A percentile compares a stretch with the other conserved stretches of the same genome.
Conservation (phyloP, 2,113 vertebrate species). For the Calidris pygmaea region DNA sequence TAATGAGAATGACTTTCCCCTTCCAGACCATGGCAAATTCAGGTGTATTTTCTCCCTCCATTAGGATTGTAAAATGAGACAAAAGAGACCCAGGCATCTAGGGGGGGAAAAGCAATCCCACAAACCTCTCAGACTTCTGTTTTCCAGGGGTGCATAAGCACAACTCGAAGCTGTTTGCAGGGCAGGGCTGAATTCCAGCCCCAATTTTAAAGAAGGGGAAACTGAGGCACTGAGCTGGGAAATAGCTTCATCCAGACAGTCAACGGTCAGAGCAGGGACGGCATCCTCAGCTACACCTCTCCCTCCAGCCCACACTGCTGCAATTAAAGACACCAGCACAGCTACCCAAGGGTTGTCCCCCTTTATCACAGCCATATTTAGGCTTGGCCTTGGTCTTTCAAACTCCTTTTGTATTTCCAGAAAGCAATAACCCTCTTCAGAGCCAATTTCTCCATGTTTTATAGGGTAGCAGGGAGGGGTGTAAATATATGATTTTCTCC, state of each 20-base stretch:
- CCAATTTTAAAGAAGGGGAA: not conserved
- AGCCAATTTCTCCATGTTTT: not conserved
- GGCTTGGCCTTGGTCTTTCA: not conserved
- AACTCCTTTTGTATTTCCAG: not conserved
- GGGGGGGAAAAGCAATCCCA: not conserved
- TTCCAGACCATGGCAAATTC: slow-evolving; percentile 22
- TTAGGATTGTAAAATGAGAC: not conserved
- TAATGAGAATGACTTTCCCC: slow-evolving; percentile 37
- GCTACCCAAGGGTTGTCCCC: not conserved
- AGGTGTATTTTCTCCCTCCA: not conserved
- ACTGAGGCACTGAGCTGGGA: not conserved
- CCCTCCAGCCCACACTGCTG: not conserved
- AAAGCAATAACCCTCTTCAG: not conserved
- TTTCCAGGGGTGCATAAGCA: not conserved
- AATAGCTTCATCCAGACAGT: not conserved
- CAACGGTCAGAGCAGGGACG: not conserved
- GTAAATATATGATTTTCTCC: not conserved
- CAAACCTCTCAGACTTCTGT: not conserved
- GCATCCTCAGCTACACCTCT: not conserved
- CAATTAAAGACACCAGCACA: not conserved
- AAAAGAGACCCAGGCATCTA: not conserved
- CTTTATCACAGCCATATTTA: not conserved
- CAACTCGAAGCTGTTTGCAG: not conserved
- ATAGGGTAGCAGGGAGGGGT: not conserved
- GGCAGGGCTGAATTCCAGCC: not conserved